Base-by-base conservation (phyloP, 1,140 invertebrate genomes). In the Cotesia chilonis region DNA sequence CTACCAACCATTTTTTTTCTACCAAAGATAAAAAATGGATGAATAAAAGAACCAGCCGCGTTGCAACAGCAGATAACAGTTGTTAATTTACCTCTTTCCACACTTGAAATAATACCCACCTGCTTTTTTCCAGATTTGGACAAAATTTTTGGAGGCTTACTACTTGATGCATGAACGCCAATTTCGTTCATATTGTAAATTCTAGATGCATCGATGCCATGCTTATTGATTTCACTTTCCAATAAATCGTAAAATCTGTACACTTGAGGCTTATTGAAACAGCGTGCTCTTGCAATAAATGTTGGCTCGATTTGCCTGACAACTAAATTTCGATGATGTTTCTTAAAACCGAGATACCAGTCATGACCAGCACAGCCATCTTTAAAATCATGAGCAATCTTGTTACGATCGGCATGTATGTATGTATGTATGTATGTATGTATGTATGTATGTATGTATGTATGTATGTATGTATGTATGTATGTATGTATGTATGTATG, bases 181-280 rank as follows among this genome's bases (percentile, higher is more conserved):
- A 36, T 59, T 69, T 60, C 67, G 41, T 69, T 36, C 10, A 69
- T 28, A n/a, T 69, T 69, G 36, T 38, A 69, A 17, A 37, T 69
- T 41, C 67, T 73, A 59, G 28, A 3, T 1, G 35, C 7, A 60
- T 60, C 57, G 10, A 60, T 60, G 57, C 17, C 10, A 10, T 60
- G 57, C 10, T 60, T 60, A 17, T 68, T 5, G 1, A 73, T 41
- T 54, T 67, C 14, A 36, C 4, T 2, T n/a, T 78, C 66, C 36
- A 71, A 47, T 10, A 82, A 72, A n/a, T 59, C 51, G 65, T 69
- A 82, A 77, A 81, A 80, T 57, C 64, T 69, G 12, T 78, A 67
- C 2, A 83, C 79, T 68, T 79, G 76, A 4, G 74, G 74, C 55
- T 68, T 78, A 72, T 81, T 83, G 72, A 83, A 81, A 28, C 74